Conservation (phyloP, 2,797 vertebrate genomes). For the Onychomys leucogaster region DNA sequence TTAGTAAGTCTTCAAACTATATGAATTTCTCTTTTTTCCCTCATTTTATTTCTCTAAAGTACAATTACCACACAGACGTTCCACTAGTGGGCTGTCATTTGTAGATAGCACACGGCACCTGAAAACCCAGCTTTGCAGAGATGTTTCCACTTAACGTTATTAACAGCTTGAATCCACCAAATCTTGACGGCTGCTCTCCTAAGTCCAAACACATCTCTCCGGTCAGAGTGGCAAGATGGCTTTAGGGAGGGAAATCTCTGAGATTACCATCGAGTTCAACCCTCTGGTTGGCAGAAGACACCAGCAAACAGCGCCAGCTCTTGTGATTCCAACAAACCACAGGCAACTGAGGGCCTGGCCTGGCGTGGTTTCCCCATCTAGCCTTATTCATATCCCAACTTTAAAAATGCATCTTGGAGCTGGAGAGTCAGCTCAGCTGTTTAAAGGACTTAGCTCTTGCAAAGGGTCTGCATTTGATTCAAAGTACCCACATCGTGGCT, state of each 20-base stretch:
- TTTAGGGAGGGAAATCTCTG: constrained; percentile 17
- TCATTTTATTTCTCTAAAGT: constrained; percentile 50
- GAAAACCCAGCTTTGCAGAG: constrained; percentile 32
- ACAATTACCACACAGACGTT: background rate
- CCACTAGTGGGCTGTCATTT: background rate
- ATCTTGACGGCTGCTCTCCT: constrained; percentile 53
- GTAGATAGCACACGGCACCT: background rate
- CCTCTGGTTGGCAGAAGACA: constrained; percentile 27
- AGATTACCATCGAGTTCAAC: constrained; percentile 11
- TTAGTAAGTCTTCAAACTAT: background rate
- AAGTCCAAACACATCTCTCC: constrained; percentile 57
- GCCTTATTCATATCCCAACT: background rate
- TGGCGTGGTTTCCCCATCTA: background rate
- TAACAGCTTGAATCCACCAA: constrained; percentile 67
- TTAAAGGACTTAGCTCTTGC: too few relatives aligned
- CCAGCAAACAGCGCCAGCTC: background rate
- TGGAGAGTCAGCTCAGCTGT: background rate
- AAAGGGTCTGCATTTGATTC: background rate
- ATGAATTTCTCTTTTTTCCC: background rate
- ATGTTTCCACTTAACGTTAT: constrained; percentile 45
- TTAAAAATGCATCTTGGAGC: background rate
- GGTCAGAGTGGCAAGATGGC: constrained; percentile 32
- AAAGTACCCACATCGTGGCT: background rate
- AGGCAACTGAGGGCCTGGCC: background rate
- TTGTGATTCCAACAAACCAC: constrained; percentile 19